Conservation (phyloP, 2,888 invertebrate genomes). For the Tetrapedia diversipes region DNA sequence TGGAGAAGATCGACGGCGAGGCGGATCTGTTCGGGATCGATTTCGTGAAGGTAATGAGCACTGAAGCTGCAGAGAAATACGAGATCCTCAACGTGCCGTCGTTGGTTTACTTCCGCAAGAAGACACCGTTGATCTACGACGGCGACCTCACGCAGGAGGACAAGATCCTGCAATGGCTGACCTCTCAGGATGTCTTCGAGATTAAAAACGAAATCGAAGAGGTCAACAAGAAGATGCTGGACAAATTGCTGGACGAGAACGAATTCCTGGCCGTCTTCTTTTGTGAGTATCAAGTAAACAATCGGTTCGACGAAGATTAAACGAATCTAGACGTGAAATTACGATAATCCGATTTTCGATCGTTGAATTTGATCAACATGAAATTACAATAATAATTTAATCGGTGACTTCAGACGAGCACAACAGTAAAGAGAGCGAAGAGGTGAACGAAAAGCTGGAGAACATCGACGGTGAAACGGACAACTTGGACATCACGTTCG, state of each 20-base stretch:
- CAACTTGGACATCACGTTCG: conserved; percentile 96
- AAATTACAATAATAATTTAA: not conserved
- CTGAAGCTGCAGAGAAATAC: conserved; percentile 92
- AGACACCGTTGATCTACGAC: conserved; percentile 93
- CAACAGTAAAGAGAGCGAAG: conserved; percentile 90
- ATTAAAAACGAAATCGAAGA: conserved; percentile 98
- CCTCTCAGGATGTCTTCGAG: conserved; percentile 97
- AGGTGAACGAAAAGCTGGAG: conserved; percentile 93
- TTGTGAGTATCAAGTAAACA: conserved; percentile 87
- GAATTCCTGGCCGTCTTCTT: conserved; percentile 98
- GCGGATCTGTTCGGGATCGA: conserved; percentile 97
- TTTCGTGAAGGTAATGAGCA: conserved; percentile 95
- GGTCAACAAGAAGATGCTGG: conserved; percentile 97
- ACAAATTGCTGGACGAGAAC: conserved; percentile 96
- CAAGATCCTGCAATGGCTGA: conserved; percentile 93
- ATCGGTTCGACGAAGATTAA: too few species aligned
- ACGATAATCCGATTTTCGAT: too few species aligned
- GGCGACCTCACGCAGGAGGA: conserved; percentile 95
- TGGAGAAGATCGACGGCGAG: conserved; percentile 98
- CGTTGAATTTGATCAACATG: too few species aligned
- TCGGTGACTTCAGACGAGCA: conserved; percentile 88
- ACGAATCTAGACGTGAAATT: too few species aligned
- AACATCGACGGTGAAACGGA: conserved; percentile 98
- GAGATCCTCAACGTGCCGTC: conserved; percentile 93
- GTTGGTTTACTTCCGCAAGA: conserved; percentile 93